phyloP scores from a whole-genome alignment of 2,888 invertebrate species.

The Oscheius myriophilus region DNA sequence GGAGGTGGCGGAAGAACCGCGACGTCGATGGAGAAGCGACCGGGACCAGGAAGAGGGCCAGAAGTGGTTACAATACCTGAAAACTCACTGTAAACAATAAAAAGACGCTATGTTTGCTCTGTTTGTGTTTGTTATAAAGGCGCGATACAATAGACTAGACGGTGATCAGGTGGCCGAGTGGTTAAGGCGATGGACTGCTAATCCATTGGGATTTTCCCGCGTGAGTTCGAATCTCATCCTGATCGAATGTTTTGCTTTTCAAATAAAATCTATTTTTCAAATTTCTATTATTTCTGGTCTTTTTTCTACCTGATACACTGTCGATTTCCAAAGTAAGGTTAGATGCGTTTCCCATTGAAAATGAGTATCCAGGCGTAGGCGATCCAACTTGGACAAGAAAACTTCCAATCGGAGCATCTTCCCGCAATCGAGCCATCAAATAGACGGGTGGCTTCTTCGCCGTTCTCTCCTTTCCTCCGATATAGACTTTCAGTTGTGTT shows the following conservation, averaged over 20 bases:
- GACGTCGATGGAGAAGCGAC: conserved; percentile 8
- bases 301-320: conserved; percentile 4
- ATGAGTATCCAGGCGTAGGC: background rate
- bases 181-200: conserved; percentile 71
- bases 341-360: background rate
- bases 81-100: background rate
- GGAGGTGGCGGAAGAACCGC: conserved; percentile 31
- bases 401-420: conserved; percentile 20
- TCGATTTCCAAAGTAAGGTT: conserved; percentile 16
- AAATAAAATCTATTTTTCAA: too few relatives aligned
- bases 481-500: conserved; percentile 7
- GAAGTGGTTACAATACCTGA: conserved; percentile 27
- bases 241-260: too few relatives aligned
- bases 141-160: too few relatives aligned
- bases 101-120: too few relatives aligned
- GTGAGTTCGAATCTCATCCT: conserved; percentile 70
- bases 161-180: conserved; percentile 69
- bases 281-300: too few relatives aligned
- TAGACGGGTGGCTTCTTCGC: conserved; percentile 5
- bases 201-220: conserved; percentile 70
- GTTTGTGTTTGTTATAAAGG: background rate
- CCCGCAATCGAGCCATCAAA: conserved; percentile 7
- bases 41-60: background rate
- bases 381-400: conserved; percentile 16
- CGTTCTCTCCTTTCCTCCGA: background rate